Base-by-base conservation (phyloP, 1,140 invertebrate species). In the Drosophila nikananu region DNA sequence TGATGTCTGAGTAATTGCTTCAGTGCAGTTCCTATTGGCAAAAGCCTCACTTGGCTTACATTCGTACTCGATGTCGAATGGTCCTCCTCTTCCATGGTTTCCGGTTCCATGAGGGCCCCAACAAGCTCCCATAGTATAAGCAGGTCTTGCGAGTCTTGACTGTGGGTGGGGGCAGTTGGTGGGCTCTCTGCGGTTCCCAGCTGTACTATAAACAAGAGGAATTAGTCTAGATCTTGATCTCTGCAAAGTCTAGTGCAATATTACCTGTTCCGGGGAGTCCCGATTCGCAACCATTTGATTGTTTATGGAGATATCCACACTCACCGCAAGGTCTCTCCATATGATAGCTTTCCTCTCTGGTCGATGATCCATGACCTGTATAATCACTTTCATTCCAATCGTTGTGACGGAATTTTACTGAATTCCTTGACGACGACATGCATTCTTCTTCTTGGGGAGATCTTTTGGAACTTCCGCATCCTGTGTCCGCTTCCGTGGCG, bases 1-100 rank as follows among this genome's bases (percentile, higher is more conserved):
- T 4, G 58, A 63, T 6, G 63, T 66, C 17, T 66, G 63, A 5
- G 63, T 66, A 19, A 66, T 19, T 9, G 58, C 63, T 17, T 63
- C 63, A 44, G 4, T n/a, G 30, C 27, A 63, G 17, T 25, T 66
- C 0, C 8, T 41, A 25, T 21, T 10, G 21, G 17, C 1, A 27
- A 13, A 4, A 10, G 4, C 3, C 8, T 32, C 3, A 25, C 9
- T 4, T n/a, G 52, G 3, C 9, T 6, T 23, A 6, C n/a, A 23
- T 15, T 21, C 25, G 25, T 15, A 59, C 17, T 13, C 19, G 10
- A 3, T 25, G 19, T 42, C 21, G 7, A 1, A 23, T 8, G 7
- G 27, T 27, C 27, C 5, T 23, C 37, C 57, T 9, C 30, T 37
- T 55, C 10, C 13, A 1, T 4, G 10, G 32, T n/a, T 39, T 23